Conservation (phyloP, 2,888 invertebrate genomes). For the Alloplasta piceator region DNA sequence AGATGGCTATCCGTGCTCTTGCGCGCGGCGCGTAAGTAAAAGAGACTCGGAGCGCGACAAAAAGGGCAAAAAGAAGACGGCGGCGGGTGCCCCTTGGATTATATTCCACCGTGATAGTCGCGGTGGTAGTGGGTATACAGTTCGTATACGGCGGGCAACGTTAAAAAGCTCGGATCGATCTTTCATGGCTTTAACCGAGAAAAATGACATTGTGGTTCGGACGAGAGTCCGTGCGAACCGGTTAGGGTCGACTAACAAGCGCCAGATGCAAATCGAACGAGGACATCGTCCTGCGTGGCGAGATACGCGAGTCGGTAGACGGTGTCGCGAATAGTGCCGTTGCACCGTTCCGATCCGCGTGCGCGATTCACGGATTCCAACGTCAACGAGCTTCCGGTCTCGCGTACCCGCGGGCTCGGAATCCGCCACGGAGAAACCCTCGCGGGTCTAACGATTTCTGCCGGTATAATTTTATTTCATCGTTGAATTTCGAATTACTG, state of each 20-base stretch:
- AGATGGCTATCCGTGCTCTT: conserved; percentile 74
- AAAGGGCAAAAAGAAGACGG: background rate
- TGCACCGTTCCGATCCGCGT: background rate
- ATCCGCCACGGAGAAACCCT: background rate
- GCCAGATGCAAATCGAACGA: conserved; percentile 79
- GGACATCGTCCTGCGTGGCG: conserved; percentile 54
- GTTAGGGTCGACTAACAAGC: conserved; percentile 74
- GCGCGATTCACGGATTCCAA: conserved; percentile 28
- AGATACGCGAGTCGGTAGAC: background rate
- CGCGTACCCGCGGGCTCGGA: conserved; percentile 1
- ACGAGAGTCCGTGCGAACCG: conserved; percentile 61
- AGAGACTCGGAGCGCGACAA: conserved; percentile 51
- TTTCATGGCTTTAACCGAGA: conserved; percentile 75
- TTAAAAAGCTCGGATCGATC: conserved; percentile 78
- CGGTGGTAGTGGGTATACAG: background rate
- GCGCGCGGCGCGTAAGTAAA: conserved; percentile 48
- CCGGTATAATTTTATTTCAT: too few species aligned
- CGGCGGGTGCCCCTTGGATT: conserved; percentile 1
- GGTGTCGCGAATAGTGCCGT: conserved; percentile 25
- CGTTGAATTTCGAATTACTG: too few species aligned
- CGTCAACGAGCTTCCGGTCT: background rate
- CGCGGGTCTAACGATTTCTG: background rate
- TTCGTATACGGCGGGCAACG: conserved; percentile 8
- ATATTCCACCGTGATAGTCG: background rate
- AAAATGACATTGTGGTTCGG: conserved; percentile 72